phyloP scores from a whole-genome alignment of 2,113 vertebrate species.

The Onychostruthus taczanowskii region DNA sequence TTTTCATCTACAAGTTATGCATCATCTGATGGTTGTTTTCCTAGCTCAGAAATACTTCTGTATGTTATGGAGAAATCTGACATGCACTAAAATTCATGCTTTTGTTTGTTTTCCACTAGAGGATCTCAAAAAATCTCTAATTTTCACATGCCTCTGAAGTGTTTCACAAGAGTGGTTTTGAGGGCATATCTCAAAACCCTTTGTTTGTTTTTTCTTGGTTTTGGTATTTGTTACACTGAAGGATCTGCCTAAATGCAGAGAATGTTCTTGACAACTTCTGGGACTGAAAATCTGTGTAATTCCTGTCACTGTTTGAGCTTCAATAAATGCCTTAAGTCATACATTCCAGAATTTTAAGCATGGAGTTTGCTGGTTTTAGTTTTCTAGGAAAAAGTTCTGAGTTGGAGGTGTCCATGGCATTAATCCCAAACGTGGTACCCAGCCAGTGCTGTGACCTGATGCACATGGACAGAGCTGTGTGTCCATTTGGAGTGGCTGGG shows the following conservation, averaged over 20 bases:
- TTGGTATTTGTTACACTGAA: not conserved
- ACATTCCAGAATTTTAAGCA: not conserved
- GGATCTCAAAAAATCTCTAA: not conserved
- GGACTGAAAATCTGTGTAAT: not conserved
- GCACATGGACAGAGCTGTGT: not conserved
- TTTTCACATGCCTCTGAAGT: not conserved
- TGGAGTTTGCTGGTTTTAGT: not conserved
- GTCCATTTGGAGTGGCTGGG: not conserved
- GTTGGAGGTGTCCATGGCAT: not conserved
- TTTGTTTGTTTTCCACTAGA: not conserved
- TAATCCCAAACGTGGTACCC: not conserved
- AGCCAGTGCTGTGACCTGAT: not conserved
- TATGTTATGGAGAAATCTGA: not conserved
- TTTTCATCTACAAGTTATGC: not conserved
- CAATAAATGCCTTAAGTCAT: not conserved
- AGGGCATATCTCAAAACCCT: not conserved
- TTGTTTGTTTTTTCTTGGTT: not conserved
- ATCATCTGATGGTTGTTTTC: not conserved
- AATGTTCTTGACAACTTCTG: not conserved
- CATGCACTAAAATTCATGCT: not conserved
- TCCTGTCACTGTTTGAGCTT: not conserved
- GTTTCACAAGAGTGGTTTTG: not conserved
- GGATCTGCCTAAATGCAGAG: not conserved
- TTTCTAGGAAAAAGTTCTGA: not conserved
- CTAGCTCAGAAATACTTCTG: not conserved